phyloP scores from a whole-genome alignment of 2,888 invertebrate species.

The Halictus quadricinctus region DNA sequence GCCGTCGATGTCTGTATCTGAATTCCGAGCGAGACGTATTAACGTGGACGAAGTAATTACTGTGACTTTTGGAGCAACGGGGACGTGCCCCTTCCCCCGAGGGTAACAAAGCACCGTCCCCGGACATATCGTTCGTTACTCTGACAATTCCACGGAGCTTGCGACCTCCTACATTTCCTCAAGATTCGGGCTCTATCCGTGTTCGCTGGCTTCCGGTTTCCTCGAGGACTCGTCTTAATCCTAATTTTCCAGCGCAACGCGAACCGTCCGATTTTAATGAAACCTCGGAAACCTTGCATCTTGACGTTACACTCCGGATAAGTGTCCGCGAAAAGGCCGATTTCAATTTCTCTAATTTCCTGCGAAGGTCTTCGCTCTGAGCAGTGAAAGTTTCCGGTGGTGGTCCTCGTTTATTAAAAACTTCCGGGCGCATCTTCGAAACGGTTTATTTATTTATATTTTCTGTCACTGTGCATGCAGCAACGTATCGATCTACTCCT shows the following conservation, averaged over 20 bases:
- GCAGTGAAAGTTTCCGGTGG: neutral
- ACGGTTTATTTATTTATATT: too few species aligned
- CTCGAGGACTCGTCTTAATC: constrained; percentile 1
- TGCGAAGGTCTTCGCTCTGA: neutral
- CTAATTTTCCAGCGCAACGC: neutral
- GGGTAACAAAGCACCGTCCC: neutral
- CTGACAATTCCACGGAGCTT: neutral
- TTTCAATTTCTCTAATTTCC: neutral
- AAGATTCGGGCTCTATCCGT: neutral
- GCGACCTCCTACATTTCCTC: neutral
- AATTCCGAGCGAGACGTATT: constrained; percentile 29
- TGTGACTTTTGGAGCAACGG: constrained; percentile 21
- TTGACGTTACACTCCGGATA: neutral
- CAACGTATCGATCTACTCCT: too few species aligned
- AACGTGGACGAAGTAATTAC: constrained; percentile 40
- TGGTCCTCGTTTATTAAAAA: neutral
- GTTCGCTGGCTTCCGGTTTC: neutral
- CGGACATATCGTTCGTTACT: neutral
- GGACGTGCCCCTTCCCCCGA: neutral
- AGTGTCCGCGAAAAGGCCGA: neutral
- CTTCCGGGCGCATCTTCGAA: too few species aligned
- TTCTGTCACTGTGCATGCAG: too few species aligned
- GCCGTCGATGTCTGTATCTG: constrained; percentile 31
- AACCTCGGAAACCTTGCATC: neutral
- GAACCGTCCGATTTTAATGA: neutral